phyloP scores from a whole-genome alignment of 2,888 invertebrate genomes.

The Aporophyla nigra region DNA sequence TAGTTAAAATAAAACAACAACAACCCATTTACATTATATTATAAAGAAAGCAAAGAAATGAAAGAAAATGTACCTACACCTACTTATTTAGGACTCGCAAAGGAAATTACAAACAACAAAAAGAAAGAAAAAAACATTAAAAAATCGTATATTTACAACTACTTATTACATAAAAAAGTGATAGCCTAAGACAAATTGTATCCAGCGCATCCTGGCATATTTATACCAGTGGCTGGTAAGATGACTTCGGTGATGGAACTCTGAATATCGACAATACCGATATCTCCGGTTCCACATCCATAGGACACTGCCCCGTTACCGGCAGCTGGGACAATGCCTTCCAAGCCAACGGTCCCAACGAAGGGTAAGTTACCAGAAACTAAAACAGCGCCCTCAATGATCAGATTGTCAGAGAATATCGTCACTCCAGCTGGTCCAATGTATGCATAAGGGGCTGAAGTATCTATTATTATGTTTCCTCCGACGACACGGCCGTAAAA shows the following conservation, averaged over 20 bases:
- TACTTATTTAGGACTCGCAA: neutral
- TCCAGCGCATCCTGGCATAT: slow-evolving; percentile 6
- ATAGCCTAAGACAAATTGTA: slow-evolving; percentile 24
- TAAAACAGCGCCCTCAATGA: slow-evolving; percentile 71
- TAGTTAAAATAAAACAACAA: slow-evolving; percentile 16
- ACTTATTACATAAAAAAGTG: neutral
- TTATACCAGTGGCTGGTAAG: slow-evolving; percentile 3
- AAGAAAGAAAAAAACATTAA: neutral
- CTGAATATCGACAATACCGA: slow-evolving; percentile 46
- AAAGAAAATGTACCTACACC: neutral
- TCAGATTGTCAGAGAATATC: slow-evolving; percentile 70
- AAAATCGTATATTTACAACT: slow-evolving; percentile 27
- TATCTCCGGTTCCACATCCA: slow-evolving; percentile 46
- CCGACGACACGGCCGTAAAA: slow-evolving; percentile 57
- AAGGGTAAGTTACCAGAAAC: slow-evolving; percentile 74
- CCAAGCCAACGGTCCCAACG: slow-evolving; percentile 71
- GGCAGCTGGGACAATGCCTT: slow-evolving; percentile 69
- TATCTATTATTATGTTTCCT: slow-evolving; percentile 61
- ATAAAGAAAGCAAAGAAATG: neutral
- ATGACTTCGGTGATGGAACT: slow-evolving; percentile 11
- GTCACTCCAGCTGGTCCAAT: slow-evolving; percentile 59
- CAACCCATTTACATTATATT: slow-evolving; percentile 2
- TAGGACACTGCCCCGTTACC: slow-evolving; percentile 69
- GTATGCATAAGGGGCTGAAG: slow-evolving; percentile 53
- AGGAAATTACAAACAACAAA: slow-evolving; percentile 27